Evolutionary conservation across 37 sponge, comb jelly and placozoan species (phyloP).

Genomic region (Amphimedon queenslandica): DNA sequence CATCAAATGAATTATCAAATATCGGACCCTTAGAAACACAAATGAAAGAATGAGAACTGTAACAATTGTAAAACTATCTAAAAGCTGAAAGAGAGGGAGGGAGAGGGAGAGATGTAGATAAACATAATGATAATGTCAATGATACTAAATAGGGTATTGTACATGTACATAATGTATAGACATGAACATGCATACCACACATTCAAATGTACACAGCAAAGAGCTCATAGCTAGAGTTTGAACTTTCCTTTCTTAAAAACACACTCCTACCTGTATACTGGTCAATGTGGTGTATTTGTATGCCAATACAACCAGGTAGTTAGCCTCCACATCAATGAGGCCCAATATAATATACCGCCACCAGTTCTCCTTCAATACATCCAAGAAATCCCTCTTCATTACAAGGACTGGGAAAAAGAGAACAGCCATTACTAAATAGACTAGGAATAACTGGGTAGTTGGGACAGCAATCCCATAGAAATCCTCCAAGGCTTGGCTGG

Average conservation of each 20-base stretch:
- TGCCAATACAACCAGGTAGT: slow-evolving; percentile 66
- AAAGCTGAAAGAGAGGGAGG: slow-evolving; percentile 29
- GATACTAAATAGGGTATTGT: too few relatives aligned
- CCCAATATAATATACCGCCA: slow-evolving; percentile 73
- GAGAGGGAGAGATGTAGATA: not conserved
- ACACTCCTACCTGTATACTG: slow-evolving; percentile 69
- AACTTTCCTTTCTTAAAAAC: too few relatives aligned
- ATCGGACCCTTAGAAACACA: slow-evolving; percentile 70
- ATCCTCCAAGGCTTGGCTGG: slow-evolving; percentile 45
- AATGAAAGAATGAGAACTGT: slow-evolving; percentile 71
- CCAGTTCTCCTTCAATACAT: slow-evolving; percentile 58
- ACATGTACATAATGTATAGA: too few relatives aligned
- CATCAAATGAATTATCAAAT: slow-evolving; percentile 61
- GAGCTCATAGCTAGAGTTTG: too few relatives aligned
- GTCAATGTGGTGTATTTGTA: slow-evolving; percentile 88
- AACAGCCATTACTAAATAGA: slow-evolving; percentile 45
- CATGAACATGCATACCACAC: too few relatives aligned
- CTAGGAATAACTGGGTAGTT: slow-evolving; percentile 58
- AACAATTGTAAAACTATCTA: slow-evolving; percentile 71
- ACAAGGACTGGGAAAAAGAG: slow-evolving; percentile 54
- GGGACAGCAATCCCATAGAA: slow-evolving; percentile 43
- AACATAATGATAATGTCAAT: too few relatives aligned
- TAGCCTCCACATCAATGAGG: slow-evolving; percentile 76
- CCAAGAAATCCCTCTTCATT: slow-evolving; percentile 25
- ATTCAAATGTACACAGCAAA: too few relatives aligned